Base-by-base conservation (phyloP, 2,888 invertebrate genomes). In the Lasioglossum vierecki region DNA sequence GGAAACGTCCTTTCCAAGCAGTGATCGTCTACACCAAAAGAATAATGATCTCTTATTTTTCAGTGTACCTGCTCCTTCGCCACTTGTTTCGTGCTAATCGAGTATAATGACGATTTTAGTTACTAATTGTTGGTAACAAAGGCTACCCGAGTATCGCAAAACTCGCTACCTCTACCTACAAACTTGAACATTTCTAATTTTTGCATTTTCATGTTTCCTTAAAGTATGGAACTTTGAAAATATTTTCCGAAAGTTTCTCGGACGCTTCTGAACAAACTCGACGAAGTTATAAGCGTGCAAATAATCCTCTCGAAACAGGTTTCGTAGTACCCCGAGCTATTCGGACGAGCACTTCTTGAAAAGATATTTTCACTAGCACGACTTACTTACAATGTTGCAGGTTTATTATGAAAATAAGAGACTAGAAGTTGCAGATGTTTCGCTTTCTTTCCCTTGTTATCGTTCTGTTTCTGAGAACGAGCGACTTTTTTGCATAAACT, bases 371-470 rank as follows among this genome's bases (percentile, higher is more conserved):
- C n/a, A 4, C 11, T 11, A 11, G 11, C n/a, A 57, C 57, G n/a
- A 57, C n/a, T 57, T 11, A 57, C n/a, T 57, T n/a, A 11, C 1
- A n/a, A n/a, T 53, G 53, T 11, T 57, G 11, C 9, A 11, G n/a
- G 57, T 57, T 57, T 57, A n/a, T n/a, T 57, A 57, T n/a, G 57
- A n/a, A 57, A n/a, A n/a, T n/a, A 57, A 57, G 57, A 57, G 11
- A n/a, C n/a, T 57, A 4, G 4, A 11, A n/a, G n/a, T 11, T n/a
- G 57, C n/a, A 4, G 57, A 11, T n/a, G 11, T 57, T 57, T 9
- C n/a, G n/a, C 9, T 11, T n/a, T n/a, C n/a, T n/a, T n/a, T 4
- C n/a, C 57, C 57, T 11, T 8, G n/a, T 57, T 57, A n/a, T n/a
- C 11, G n/a, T 57, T 57, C 57, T n/a, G 4, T 11, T 9, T 11